Evolutionary conservation across 2,113 vertebrate genomes (phyloP).

Genomic region (Gobiocypris rarus): DNA sequence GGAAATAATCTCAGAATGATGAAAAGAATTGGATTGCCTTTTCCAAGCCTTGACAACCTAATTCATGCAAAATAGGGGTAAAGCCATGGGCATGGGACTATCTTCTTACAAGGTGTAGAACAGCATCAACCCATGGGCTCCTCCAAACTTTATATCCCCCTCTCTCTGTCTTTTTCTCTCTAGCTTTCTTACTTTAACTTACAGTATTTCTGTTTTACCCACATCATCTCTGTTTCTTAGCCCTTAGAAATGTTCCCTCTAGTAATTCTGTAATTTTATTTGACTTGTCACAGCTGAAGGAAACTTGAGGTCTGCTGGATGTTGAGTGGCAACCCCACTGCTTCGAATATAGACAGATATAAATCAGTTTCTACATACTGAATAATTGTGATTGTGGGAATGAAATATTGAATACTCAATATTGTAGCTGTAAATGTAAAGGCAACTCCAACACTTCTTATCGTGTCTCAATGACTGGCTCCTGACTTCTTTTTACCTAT

Average conservation of each 20-base stretch:
- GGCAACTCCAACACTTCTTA: background rate
- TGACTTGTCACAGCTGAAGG: background rate
- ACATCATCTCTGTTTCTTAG: background rate
- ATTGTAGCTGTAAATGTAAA: background rate
- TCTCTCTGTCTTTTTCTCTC: background rate
- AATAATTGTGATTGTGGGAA: background rate
- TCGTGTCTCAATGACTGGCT: background rate
- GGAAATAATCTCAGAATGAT: slow-evolving; percentile 65
- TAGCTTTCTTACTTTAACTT: slow-evolving; percentile 6
- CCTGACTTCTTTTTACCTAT: background rate
- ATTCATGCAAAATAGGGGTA: slow-evolving; percentile 66
- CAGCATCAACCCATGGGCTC: slow-evolving; percentile 41
- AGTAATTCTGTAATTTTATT: slow-evolving; percentile 22
- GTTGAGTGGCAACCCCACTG: slow-evolving; percentile 37
- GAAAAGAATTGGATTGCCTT: slow-evolving; percentile 54
- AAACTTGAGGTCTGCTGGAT: background rate
- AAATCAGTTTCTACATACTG: background rate
- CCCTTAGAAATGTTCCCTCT: slow-evolving; percentile 47
- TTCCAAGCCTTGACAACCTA: slow-evolving; percentile 61
- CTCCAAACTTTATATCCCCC: slow-evolving; percentile 18
- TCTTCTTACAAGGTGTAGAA: slow-evolving; percentile 50
- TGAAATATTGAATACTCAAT: background rate
- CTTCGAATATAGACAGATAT: background rate
- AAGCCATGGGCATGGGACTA: slow-evolving; percentile 45
- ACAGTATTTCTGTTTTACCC: background rate